Evolutionary conservation across 2,113 vertebrate genomes (phyloP).

Genomic region (Sorex fumeus): DNA sequence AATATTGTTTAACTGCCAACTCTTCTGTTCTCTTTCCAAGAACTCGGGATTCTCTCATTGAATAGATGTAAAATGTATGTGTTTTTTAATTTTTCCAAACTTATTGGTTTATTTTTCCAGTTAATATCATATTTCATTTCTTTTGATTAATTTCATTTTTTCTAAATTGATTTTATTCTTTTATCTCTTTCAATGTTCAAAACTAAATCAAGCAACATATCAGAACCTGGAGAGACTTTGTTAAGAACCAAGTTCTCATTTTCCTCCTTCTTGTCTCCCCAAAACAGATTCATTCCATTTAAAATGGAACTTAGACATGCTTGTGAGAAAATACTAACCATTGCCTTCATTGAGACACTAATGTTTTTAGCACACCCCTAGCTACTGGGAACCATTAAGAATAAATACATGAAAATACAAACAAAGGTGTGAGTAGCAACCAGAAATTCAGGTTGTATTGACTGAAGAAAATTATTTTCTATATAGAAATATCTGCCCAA

Average conservation of each 20-base stretch:
- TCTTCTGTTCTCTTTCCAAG: neutral
- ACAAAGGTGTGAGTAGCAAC: neutral
- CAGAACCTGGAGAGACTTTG: neutral
- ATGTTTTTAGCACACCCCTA: neutral
- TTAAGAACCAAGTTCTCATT: neutral
- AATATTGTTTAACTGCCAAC: neutral
- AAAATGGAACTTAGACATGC: neutral
- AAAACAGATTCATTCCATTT: neutral
- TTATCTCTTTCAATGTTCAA: neutral
- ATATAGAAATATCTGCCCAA: neutral
- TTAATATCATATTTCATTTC: neutral
- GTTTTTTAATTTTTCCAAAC: too few relatives aligned
- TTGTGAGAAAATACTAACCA: neutral
- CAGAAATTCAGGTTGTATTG: neutral
- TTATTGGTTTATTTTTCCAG: neutral
- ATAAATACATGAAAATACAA: too few relatives aligned
- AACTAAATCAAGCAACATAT: neutral
- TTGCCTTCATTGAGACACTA: neutral
- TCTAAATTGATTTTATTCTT: neutral
- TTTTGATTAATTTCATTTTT: neutral
- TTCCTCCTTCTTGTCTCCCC: neutral
- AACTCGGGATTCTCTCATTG: conserved; percentile 4
- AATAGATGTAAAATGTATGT: neutral
- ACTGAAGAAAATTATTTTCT: neutral
- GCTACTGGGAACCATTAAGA: neutral